Percentiles rank a stretch among this genome's conserved stretches.
Evolutionary conservation across 2,113 vertebrate genomes (phyloP).

Genomic region (Trochalopteron elliotii): DNA sequence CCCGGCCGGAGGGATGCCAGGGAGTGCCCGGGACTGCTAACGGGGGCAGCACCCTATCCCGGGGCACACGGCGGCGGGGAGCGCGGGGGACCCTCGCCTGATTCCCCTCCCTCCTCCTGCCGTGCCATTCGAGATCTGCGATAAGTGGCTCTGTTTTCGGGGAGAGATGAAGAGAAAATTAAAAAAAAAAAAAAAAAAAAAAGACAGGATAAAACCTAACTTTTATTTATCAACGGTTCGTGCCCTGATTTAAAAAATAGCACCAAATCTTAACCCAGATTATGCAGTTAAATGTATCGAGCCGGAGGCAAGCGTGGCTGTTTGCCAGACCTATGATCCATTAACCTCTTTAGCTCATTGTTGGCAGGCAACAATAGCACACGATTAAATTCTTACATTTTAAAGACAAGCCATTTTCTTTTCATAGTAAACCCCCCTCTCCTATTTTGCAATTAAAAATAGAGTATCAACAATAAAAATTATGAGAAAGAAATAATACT

Average conservation of each 20-base stretch:
- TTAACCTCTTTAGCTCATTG: constrained; percentile 78
- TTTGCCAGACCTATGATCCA: constrained; percentile 71
- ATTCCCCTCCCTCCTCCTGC: background rate
- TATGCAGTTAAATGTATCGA: constrained; percentile 28
- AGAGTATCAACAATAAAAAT: constrained; percentile 34
- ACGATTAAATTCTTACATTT: constrained; percentile 65
- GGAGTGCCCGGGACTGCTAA: background rate
- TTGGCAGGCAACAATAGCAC: constrained; percentile 73
- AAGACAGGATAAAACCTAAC: background rate
- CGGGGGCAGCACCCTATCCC: fast-evolving
- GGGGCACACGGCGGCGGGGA: fast-evolving
- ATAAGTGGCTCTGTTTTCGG: background rate
- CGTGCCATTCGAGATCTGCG: background rate
- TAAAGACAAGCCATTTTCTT: constrained; percentile 64
- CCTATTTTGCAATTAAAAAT: constrained; percentile 40
- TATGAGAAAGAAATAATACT: constrained; percentile 24
- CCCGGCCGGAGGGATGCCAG: background rate
- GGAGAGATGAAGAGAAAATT: too few species aligned
- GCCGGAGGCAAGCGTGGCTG: constrained; percentile 49
- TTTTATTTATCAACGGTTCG: constrained; percentile 60
- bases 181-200: background rate
- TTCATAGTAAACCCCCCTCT: constrained; percentile 31
- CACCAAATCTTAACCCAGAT: background rate
- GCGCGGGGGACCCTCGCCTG: fast-evolving
- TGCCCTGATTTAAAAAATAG: background rate